Percentiles rank a stretch among this genome's conserved stretches.
These are phyloP conservation scores for Pseudopipra pipra DNA, from an alignment of 2,113 vertebrate species.

Conservation along the genomic window DNA sequence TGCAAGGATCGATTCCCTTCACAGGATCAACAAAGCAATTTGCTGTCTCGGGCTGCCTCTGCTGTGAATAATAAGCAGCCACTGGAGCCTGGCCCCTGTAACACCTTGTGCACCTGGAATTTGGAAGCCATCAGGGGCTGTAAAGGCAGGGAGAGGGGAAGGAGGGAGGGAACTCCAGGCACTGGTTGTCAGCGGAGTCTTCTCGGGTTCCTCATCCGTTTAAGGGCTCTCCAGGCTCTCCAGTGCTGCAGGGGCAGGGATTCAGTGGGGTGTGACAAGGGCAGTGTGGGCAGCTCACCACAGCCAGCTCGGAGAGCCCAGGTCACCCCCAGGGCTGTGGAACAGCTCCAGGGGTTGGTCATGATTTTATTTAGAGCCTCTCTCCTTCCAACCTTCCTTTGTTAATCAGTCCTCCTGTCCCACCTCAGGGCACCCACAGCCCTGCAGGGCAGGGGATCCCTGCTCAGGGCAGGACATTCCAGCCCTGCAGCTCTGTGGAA, in stretches of 20 bases:
- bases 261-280: neutral
- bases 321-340: neutral
- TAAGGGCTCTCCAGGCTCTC: neutral
- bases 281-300: neutral
- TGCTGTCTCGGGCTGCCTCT: conserved; percentile 47
- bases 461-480: neutral
- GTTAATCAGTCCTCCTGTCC: neutral
- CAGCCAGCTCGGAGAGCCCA: neutral
- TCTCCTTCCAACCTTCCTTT: neutral
- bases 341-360: neutral
- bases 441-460: too few relatives aligned
- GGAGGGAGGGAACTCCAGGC: neutral
- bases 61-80: conserved; percentile 58
- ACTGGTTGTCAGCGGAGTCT: neutral
- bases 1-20: conserved; percentile 54
- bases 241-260: neutral
- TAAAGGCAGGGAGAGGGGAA: neutral
- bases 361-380: neutral
- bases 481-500: neutral
- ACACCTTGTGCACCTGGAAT: neutral
- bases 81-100: neutral
- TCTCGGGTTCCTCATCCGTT: neutral
- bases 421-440: rapidly evolving
- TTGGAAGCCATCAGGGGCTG: neutral
- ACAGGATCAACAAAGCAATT: conserved; percentile 61